Evolutionary conservation across 2,797 vertebrate species (phyloP), one percentile per base, ranked within the genome.

Genomic region (Otolemur crassicaudatus): DNA sequence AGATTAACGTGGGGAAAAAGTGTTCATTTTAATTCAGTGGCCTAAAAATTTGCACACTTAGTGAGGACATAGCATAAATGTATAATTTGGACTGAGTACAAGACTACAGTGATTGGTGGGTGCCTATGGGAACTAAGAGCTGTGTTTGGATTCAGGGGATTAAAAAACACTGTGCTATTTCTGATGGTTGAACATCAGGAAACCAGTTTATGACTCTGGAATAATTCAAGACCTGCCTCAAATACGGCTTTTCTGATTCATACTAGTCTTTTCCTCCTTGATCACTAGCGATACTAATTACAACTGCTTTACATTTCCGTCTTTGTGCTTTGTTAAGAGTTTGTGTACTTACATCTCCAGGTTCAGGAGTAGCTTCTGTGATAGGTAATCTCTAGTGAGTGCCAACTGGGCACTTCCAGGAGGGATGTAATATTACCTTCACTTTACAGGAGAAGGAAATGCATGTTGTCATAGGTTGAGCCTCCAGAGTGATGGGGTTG

Each of bases 261-360:
- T 89, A 53, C 31, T 77, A 14, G 56, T 67, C 31, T 87, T 87
- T 92, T 87, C 58, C 72, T 87, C 94, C 67, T 83, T 83, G 46
- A 67, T 73, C 58, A 70, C 6, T 90, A 43, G 29, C 79, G 49
- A 82, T 73, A 49, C 10, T n/a, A 23, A 60, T 58, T 72, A 20
- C 46, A 70, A 34, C 43, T 72, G 16, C 89, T 91, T 58, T 27
- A 46, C n/a, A 56, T 89, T 87, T 73, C 65, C 14, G 5, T 87
- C 37, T 83, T 79, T 67, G 56, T 89, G 29, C 53, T 73, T 10
- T 80, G 40, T 79, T 95, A 79, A 79, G 63, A 63, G 16, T 31
- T 61, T 86, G 14, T 86, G 25, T 22, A 73, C 25, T 67, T 96
- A 67, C 90, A 84, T 67, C 19, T 77, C 80, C 34, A 7, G 19